These are phyloP conservation scores for Dicentrarchus labrax DNA, from an alignment of 2,113 vertebrate species.

Conservation along the genomic window DNA sequence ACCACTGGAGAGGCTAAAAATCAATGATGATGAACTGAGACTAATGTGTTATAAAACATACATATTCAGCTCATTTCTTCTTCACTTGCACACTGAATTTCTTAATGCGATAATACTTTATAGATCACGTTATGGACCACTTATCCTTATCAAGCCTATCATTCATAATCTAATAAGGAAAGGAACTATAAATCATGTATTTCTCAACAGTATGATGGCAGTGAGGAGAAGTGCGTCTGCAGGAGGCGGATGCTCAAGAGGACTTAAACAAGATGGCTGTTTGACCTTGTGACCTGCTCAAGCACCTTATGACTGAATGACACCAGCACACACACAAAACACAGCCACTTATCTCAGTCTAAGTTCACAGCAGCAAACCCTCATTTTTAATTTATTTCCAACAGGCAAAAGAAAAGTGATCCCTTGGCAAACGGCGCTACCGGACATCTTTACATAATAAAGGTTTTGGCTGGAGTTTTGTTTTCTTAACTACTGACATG, in stretches of 20 bases:
- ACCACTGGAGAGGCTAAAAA: slow-evolving; percentile 33
- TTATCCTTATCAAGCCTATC: neutral
- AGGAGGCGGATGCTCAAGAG: neutral
- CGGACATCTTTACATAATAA: slow-evolving; percentile 49
- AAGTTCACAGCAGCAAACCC: slow-evolving; percentile 39
- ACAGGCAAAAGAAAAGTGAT: slow-evolving; percentile 28
- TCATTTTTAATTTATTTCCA: slow-evolving; percentile 47
- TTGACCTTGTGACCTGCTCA: slow-evolving; percentile 30
- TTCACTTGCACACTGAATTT: neutral
- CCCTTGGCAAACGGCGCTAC: slow-evolving; percentile 7
- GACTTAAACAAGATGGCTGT: slow-evolving; percentile 7
- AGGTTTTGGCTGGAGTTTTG: slow-evolving; percentile 38
- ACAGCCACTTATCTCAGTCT: neutral
- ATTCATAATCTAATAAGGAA: neutral
- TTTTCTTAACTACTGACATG: slow-evolving; percentile 52
- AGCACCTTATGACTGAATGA: neutral
- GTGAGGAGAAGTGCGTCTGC: neutral
- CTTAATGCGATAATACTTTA: neutral
- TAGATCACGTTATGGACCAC: neutral
- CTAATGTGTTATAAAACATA: slow-evolving; percentile 3
- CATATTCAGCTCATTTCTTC: neutral
- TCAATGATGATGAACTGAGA: slow-evolving; percentile 29
- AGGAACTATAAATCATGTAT: neutral
- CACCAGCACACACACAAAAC: neutral
- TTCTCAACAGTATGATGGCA: neutral